Base-by-base conservation (phyloP, 2,797 vertebrate species). In the Macrochelys suwanniensis region DNA sequence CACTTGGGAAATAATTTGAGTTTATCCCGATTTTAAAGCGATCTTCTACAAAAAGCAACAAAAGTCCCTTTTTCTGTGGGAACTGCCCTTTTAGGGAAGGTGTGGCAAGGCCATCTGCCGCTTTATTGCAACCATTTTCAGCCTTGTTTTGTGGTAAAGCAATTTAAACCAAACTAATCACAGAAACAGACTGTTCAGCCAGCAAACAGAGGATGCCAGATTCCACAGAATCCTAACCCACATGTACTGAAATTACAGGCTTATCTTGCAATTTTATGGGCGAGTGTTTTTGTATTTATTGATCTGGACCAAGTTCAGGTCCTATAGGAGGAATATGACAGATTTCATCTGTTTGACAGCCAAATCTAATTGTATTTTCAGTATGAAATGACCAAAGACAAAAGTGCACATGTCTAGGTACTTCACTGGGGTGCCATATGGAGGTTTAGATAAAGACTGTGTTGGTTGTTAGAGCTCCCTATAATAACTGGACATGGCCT, bases 351-450 rank as follows among this genome's bases (percentile, higher is more conserved):
- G 96, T 96, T 97, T 96, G 96, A 97, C 97, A 97, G 97, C 97
- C 97, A 98, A 98, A 95, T 94, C 96, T 97, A 97, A 98, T 97
- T 97, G 97, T 97, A 95, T 97, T 98, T 98, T 97, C 91, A 93
- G 92, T 96, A 93, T 2, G 0, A 97, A 98, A 98, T 95, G 94
- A 96, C 96, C 96, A 95, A 97, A 98, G 96, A 97, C 96, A 98
- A 97, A 98, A 97, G 90, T 92, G 91, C 90, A 95, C 87, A 89
- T 59, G 71, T 91, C 78, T 65, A 95, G 95, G 89, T 95, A 76
- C 92, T 94, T 92, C 71, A 84, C 49, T 95, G 92, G 59, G 85
- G 28, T 94, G 90, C 97, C 97, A 97, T 97, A 96, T 97, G 97
- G 97, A 97, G 86, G 51, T 57, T 93, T 82, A 93, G 95, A 97